Conservation (phyloP, 2,888 invertebrate species). For the Leptinotarsa rubiginosa region DNA sequence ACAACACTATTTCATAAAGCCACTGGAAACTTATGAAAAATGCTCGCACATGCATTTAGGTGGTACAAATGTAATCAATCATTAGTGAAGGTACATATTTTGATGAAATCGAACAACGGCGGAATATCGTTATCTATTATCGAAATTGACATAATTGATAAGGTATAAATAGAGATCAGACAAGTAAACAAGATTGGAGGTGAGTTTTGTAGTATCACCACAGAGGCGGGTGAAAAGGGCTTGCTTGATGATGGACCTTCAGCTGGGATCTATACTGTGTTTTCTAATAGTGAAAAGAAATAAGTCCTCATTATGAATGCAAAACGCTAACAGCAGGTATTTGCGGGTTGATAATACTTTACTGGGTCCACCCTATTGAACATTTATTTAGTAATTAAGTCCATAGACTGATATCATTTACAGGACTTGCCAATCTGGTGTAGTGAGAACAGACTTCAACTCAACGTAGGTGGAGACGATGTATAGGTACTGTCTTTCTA, state of each 20-base stretch:
- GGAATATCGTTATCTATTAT: slow-evolving; percentile 25
- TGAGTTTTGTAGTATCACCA: neutral
- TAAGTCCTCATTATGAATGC: too few relatives aligned
- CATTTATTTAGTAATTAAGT: too few relatives aligned
- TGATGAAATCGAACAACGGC: slow-evolving; percentile 2
- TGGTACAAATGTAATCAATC: slow-evolving; percentile 1
- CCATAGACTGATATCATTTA: too few relatives aligned
- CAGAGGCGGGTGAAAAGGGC: neutral
- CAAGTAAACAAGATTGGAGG: slow-evolving; percentile 23
- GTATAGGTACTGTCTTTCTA: too few relatives aligned
- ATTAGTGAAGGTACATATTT: neutral
- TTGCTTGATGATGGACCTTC: neutral
- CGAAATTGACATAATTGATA: slow-evolving; percentile 42
- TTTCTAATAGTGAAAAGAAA: neutral
- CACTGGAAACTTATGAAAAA: slow-evolving; percentile 1
- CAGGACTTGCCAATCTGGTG: too few relatives aligned
- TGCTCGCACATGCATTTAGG: neutral
- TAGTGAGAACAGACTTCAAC: too few relatives aligned
- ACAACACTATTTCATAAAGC: neutral
- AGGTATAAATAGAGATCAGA: slow-evolving; percentile 32
- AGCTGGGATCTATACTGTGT: too few relatives aligned
- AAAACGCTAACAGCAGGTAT: too few relatives aligned
- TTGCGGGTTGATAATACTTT: too few relatives aligned
- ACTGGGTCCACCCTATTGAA: too few relatives aligned
- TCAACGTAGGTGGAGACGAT: too few relatives aligned